Evolutionary conservation across 2,888 invertebrate species (phyloP).

Genomic region (Erebia aethiops): DNA sequence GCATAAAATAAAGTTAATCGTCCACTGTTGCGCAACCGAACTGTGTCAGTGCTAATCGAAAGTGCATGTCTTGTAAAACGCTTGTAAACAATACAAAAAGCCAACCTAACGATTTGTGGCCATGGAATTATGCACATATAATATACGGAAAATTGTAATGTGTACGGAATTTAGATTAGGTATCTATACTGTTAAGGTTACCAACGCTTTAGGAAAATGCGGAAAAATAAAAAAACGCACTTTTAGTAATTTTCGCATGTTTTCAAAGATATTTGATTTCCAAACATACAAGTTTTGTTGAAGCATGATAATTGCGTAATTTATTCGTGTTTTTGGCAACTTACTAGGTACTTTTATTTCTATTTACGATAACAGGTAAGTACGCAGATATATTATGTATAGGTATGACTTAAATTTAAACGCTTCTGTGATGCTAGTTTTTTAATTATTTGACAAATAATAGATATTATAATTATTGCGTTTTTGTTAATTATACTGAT

Average conservation of each 20-base stretch:
- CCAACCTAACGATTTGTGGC: slow-evolving; percentile 34
- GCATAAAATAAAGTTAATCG: slow-evolving; percentile 19
- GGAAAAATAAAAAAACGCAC: neutral
- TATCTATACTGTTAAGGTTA: neutral
- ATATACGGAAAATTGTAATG: neutral
- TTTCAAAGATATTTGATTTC: too few relatives aligned
- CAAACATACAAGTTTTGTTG: too few relatives aligned
- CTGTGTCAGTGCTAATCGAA: slow-evolving; percentile 38
- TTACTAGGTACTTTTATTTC: too few relatives aligned
- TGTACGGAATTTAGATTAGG: neutral
- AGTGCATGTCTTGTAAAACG: slow-evolving; percentile 32
- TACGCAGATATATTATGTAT: too few relatives aligned
- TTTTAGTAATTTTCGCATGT: neutral
- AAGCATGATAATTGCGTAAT: too few relatives aligned
- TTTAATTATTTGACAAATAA: too few relatives aligned
- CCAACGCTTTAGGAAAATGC: neutral
- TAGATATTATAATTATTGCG: too few relatives aligned
- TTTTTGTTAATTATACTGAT: too few relatives aligned
- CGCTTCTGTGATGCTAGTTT: too few relatives aligned
- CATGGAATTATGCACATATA: slow-evolving; percentile 28
- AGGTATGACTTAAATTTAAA: too few relatives aligned
- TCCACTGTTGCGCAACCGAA: slow-evolving; percentile 24
- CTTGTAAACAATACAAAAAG: slow-evolving; percentile 41
- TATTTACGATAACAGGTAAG: too few relatives aligned
- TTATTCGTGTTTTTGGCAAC: too few relatives aligned